phyloP scores from a whole-genome alignment of 2,888 invertebrate species.

The Rhyacophila evoluta region DNA sequence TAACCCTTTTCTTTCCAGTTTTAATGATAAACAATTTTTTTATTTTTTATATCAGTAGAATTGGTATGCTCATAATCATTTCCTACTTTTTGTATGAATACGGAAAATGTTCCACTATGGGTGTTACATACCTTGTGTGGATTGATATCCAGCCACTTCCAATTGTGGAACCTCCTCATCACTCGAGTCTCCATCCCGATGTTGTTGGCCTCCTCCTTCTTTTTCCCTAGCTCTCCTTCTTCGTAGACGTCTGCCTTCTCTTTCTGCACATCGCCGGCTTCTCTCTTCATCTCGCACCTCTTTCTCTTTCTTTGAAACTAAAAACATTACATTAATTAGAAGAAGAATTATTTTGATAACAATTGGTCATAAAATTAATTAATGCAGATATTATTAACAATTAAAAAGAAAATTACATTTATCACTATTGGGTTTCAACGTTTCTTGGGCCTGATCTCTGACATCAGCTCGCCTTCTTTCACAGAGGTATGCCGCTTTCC shows the following conservation, averaged over 20 bases:
- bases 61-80: no score
- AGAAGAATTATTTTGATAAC: no score
- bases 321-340: no score
- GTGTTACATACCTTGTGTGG: conserved; percentile 46
- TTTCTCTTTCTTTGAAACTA: conserved; percentile 56
- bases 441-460: conserved; percentile 94
- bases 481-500: conserved; percentile 80
- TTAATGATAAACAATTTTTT: no score
- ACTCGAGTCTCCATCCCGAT: conserved; percentile 95
- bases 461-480: conserved; percentile 92
- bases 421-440: conserved; percentile 75
- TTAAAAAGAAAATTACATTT: no score
- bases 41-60: no score
- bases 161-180: conserved; percentile 95
- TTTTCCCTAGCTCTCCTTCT: conserved; percentile 84
- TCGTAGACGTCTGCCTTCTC: conserved; percentile 92
- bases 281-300: conserved; percentile 76
- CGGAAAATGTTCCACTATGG: no score
- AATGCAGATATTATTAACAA: no score
- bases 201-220: conserved; percentile 74
- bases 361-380: no score
- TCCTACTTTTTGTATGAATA: no score
- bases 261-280: conserved; percentile 86
- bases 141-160: conserved; percentile 57
- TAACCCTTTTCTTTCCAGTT: no score